Percentiles rank a stretch among this genome's conserved stretches.
phyloP scores from a whole-genome alignment of 1,140 invertebrate species.

The Tyrophagus putrescentiae region DNA sequence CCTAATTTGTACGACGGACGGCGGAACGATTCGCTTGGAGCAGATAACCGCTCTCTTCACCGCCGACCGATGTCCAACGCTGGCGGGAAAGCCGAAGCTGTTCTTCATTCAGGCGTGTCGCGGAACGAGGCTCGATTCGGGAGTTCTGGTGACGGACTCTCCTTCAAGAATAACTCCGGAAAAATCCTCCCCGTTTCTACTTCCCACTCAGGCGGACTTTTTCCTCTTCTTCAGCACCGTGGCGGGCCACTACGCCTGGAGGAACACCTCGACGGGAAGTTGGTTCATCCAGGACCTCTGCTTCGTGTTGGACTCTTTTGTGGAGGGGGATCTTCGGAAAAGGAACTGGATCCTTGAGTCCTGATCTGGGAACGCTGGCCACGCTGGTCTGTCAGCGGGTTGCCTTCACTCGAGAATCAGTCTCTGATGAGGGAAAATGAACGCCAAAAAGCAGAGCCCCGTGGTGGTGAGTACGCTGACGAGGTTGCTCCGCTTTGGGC shows the following conservation, averaged over 20 bases:
- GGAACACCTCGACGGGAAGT: background rate
- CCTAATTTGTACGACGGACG: background rate
- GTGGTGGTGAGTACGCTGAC: too few species aligned
- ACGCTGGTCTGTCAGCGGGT: background rate
- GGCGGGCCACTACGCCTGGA: background rate
- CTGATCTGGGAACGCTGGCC: background rate
- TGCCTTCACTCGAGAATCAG: background rate
- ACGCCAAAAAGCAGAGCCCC: too few species aligned
- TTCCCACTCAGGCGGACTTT: background rate
- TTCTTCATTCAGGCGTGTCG: constrained; percentile 83
- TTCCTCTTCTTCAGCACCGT: background rate
- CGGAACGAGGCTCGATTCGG: constrained; percentile 63
- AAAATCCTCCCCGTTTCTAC: background rate
- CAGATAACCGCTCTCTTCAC: background rate
- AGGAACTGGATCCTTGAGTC: too few species aligned
- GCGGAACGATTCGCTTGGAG: background rate
- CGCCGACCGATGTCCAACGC: constrained; percentile 55
- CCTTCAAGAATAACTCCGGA: background rate
- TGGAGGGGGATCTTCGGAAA: background rate
- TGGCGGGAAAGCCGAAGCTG: constrained; percentile 81
- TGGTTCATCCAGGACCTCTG: background rate
- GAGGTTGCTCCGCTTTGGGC: too few species aligned
- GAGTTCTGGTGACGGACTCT: constrained; percentile 21
- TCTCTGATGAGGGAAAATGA: too few species aligned
- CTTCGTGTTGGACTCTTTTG: background rate